Percentiles rank a stretch among this genome's conserved stretches.
Conservation (phyloP, 2,888 invertebrate genomes). For the Cenopis cana region DNA sequence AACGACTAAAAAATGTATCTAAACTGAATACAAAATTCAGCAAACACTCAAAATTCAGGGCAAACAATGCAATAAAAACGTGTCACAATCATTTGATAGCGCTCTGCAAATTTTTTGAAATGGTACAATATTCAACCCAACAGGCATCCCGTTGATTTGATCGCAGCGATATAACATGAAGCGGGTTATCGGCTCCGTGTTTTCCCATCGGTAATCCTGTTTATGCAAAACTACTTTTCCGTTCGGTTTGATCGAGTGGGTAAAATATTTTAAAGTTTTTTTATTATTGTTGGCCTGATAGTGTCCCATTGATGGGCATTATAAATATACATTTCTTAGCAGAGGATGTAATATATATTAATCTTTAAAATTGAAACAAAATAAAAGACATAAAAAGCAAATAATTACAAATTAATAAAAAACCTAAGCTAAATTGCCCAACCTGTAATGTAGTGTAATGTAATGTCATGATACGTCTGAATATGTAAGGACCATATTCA, state of each 20-base stretch:
- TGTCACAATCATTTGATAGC: conserved; percentile 18
- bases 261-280: too few relatives aligned
- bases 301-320: too few relatives aligned
- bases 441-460: too few relatives aligned
- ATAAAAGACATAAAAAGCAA: too few relatives aligned
- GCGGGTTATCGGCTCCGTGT: conserved; percentile 9
- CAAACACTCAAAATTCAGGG: background rate
- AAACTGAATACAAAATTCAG: conserved; percentile 11
- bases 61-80: background rate
- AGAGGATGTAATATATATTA: too few relatives aligned
- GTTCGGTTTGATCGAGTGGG: background rate
- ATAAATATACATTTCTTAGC: too few relatives aligned
- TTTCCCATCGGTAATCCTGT: conserved; percentile 15
- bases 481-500: too few relatives aligned
- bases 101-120: conserved; percentile 1
- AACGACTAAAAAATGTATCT: background rate
- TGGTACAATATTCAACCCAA: conserved; percentile 8
- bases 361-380: too few relatives aligned
- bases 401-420: too few relatives aligned
- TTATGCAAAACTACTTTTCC: conserved; percentile 20
- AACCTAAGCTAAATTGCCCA: too few relatives aligned
- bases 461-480: too few relatives aligned
- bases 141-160: conserved; percentile 16
- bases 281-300: too few relatives aligned
- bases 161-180: conserved; percentile 21